Conservation (phyloP, 2,113 vertebrate genomes). For the Tympanuchus pallidicinctus region DNA sequence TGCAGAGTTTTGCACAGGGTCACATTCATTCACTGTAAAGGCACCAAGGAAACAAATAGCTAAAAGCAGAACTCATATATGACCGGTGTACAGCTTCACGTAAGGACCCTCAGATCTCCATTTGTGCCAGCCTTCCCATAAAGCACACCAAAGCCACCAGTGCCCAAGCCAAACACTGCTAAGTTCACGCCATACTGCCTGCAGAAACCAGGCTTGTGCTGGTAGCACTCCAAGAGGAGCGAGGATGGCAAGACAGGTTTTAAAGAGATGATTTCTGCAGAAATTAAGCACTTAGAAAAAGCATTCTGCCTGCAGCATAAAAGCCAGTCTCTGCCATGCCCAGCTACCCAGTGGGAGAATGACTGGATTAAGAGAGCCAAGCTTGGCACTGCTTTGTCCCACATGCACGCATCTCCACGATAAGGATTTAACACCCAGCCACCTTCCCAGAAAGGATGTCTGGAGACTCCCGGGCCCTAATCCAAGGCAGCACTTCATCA, state of each 20-base stretch:
- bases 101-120: background rate
- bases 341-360: background rate
- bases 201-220: fast-evolving
- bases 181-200: fast-evolving
- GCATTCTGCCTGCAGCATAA: background rate
- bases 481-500: constrained; percentile 33
- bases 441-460: background rate
- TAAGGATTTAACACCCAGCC: background rate
- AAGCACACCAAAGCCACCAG: background rate
- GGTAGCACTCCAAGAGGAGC: background rate
- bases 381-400: background rate
- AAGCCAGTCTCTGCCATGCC: background rate
- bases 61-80: background rate
- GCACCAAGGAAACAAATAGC: background rate
- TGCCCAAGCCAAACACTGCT: background rate
- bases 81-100: background rate
- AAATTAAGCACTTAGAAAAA: background rate
- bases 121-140: background rate
- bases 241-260: background rate
- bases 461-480: background rate
- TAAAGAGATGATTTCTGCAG: background rate
- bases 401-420: background rate
- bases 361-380: background rate
- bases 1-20: background rate
- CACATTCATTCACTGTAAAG: background rate